Conservation (phyloP, 1,140 invertebrate genomes). For the Aphelenchoides avenae region DNA sequence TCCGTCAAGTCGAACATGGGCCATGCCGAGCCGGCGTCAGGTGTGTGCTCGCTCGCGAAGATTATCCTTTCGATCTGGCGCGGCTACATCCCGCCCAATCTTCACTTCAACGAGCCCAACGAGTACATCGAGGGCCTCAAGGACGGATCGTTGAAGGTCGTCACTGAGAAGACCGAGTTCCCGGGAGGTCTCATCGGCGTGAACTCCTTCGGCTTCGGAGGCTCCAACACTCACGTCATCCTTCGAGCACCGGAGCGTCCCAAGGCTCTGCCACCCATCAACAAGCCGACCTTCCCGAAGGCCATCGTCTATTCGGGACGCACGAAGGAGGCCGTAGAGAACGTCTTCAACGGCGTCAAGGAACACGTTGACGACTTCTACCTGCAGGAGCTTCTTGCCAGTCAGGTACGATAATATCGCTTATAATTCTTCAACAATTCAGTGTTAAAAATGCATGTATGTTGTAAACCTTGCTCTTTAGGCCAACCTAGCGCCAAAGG, state of each 20-base stretch:
- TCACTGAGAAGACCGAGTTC: slow-evolving; percentile 74
- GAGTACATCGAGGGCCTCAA: slow-evolving; percentile 77
- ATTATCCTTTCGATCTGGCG: slow-evolving; percentile 78
- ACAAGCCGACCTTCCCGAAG: slow-evolving; percentile 64
- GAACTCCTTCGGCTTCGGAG: slow-evolving; percentile 96
- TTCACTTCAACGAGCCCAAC: slow-evolving; percentile 83
- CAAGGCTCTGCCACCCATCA: slow-evolving; percentile 49
- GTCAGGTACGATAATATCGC: slow-evolving; percentile 31
- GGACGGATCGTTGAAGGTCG: slow-evolving; percentile 81
- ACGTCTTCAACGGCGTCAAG: slow-evolving; percentile 67
- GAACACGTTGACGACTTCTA: slow-evolving; percentile 55
- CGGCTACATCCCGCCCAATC: slow-evolving; percentile 78
- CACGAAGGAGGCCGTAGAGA: slow-evolving; percentile 73
- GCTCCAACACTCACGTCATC: slow-evolving; percentile 86
- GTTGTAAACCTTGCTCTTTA: too few relatives aligned
- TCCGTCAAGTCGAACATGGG: slow-evolving; percentile 98
- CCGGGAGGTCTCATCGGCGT: slow-evolving; percentile 78
- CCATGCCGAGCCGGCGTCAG: slow-evolving; percentile 88
- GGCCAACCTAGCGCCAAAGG: slow-evolving; percentile 55
- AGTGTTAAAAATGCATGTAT: too few relatives aligned
- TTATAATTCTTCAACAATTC: not conserved
- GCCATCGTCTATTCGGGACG: slow-evolving; percentile 76
- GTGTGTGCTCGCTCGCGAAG: slow-evolving; percentile 63
- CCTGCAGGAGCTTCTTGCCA: slow-evolving; percentile 50
- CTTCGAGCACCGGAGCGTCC: slow-evolving; percentile 65